Evolutionary conservation across 2,113 vertebrate species (phyloP).

Genomic region (Amphilophus citrinellus): DNA sequence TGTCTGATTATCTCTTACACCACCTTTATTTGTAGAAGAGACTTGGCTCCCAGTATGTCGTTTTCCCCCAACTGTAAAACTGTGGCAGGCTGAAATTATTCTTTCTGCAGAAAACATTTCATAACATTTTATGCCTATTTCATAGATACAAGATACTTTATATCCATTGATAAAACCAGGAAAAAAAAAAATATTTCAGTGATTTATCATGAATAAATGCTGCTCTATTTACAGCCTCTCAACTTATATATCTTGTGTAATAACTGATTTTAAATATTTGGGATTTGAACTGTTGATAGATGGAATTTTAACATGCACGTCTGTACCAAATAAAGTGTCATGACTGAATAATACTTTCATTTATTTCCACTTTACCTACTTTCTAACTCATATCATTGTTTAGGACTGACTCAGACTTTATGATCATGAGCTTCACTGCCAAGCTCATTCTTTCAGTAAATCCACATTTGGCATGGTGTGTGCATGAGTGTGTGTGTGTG

Average conservation of each 20-base stretch:
- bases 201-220: no score
- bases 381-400: constrained; percentile 36
- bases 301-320: not conserved
- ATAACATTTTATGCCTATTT: no score
- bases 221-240: no score
- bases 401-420: constrained; percentile 44
- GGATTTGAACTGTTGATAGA: no score
- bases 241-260: no score
- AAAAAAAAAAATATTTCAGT: no score
- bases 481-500: constrained; percentile 2
- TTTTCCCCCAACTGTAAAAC: not conserved
- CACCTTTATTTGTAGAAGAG: constrained; percentile 8
- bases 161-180: no score
- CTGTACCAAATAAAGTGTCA: constrained; percentile 12
- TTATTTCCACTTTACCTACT: constrained; percentile 2
- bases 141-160: no score
- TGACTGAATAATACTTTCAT: constrained; percentile 29
- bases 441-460: constrained; percentile 51
- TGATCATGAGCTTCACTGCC: constrained; percentile 19
- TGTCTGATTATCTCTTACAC: constrained; percentile 36
- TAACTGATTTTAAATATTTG: no score
- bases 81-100: not conserved
- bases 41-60: not conserved
- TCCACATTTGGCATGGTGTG: constrained; percentile 33
- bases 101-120: not conserved